A percentile compares a stretch with the other conserved stretches of the same genome.
These are phyloP conservation scores for Campopleginae sp. DNA, from an alignment of 2,888 invertebrate species.

Conservation along the genomic window DNA sequence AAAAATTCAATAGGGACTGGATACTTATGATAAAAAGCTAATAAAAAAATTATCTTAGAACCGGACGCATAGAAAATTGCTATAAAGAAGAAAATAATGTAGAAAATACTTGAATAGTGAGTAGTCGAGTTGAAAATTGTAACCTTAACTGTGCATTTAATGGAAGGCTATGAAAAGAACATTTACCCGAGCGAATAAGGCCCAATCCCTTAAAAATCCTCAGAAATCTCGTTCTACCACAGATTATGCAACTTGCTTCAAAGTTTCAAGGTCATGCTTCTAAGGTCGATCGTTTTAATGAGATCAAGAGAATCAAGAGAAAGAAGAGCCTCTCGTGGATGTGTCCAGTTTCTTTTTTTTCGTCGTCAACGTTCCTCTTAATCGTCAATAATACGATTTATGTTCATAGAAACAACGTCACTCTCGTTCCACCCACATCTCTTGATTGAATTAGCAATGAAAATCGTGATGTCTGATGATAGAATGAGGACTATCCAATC, in stretches of 20 bases:
- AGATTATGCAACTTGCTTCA: constrained; percentile 41
- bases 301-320: constrained; percentile 4
- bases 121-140: constrained; percentile 64
- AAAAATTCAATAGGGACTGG: constrained; percentile 35
- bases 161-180: constrained; percentile 16
- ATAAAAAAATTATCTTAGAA: constrained; percentile 62
- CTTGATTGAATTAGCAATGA: constrained; percentile 49
- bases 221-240: constrained; percentile 70
- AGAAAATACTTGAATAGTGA: constrained; percentile 63
- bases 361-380: background rate
- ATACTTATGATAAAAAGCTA: constrained; percentile 18
- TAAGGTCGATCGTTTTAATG: background rate
- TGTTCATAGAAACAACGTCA: constrained; percentile 73
- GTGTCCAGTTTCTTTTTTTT: constrained; percentile 1
- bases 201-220: constrained; percentile 62
- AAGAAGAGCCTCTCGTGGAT: constrained; percentile 2
- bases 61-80: constrained; percentile 64
- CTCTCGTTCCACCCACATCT: constrained; percentile 68
- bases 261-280: background rate
- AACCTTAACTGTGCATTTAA: constrained; percentile 66
- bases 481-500: constrained; percentile 73
- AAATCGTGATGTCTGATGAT: constrained; percentile 72
- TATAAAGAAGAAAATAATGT: constrained; percentile 48
- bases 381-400: background rate
- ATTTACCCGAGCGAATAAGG: constrained; percentile 72